These are phyloP conservation scores for Apodemia duryi DNA, from an alignment of 2,888 invertebrate species.

Conservation along the genomic window DNA sequence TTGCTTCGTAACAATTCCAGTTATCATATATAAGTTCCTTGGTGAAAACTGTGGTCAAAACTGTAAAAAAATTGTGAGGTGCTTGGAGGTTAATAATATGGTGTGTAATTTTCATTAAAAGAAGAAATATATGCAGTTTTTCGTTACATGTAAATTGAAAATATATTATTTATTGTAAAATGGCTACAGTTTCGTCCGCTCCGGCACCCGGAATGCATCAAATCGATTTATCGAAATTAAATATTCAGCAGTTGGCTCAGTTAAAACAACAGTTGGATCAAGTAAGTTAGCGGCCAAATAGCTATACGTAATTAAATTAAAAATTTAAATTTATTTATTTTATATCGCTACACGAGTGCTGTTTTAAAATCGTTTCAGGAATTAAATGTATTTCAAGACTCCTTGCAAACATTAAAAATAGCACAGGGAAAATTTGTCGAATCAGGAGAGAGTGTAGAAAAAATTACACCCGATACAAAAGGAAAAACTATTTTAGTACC, in stretches of 20 bases:
- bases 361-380: slow-evolving; percentile 79
- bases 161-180: slow-evolving; percentile 37
- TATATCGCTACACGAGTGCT: too few species aligned
- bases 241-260: slow-evolving; percentile 88
- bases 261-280: slow-evolving; percentile 93
- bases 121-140: neutral
- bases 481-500: slow-evolving; percentile 95
- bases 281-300: slow-evolving; percentile 60
- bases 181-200: slow-evolving; percentile 81
- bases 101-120: slow-evolving; percentile 17
- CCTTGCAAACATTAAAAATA: slow-evolving; percentile 91
- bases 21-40: too few species aligned
- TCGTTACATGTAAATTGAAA: neutral
- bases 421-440: slow-evolving; percentile 94
- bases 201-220: slow-evolving; percentile 85
- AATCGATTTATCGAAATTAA: slow-evolving; percentile 89
- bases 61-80: slow-evolving; percentile 10
- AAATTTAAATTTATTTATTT: too few species aligned
- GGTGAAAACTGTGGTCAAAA: neutral
- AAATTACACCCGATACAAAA: slow-evolving; percentile 86
- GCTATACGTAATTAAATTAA: too few species aligned
- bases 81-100: slow-evolving; percentile 33
- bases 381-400: slow-evolving; percentile 92
- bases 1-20: too few species aligned
- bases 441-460: slow-evolving; percentile 90